Base-by-base conservation (phyloP, 2,888 invertebrate genomes). In the Luperina testacea region DNA sequence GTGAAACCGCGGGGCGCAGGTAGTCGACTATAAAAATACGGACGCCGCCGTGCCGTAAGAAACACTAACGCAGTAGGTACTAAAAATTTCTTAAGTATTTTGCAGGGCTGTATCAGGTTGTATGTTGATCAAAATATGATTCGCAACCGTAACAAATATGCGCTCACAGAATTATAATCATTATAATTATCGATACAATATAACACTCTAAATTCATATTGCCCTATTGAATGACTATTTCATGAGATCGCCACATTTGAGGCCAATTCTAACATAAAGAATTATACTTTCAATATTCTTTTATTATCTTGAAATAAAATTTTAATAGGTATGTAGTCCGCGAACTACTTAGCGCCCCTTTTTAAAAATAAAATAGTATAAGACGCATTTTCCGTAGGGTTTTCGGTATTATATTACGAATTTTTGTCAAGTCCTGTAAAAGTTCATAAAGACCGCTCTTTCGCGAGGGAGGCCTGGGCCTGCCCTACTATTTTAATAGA, bases 21-120 rank as follows among this genome's bases (percentile, higher is more conserved):
- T 32, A 32, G 32, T 32, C 20, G 32, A n/a, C n/a, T 75, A 32
- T 75, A 32, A 64, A 69, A 75, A 45, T 64, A 69, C 42, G 63
- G 20, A 59, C 45, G 5, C 51, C 51, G 5, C 59, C 69, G 20
- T 15, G n/a, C 42, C 15, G 32, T 59, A 53, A 2, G 27, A 75
- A 65, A 63, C 24, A 32, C 27, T 11, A 27, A 53, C 38, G 20
- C 11, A 64, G n/a, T n/a, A n/a, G n/a, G n/a, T n/a, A n/a, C n/a
- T 42, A 4, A 67, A 42, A 5, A 9, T 45, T 9, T n/a, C 17
- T 67, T 17, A n/a, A 0, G n/a, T 45, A 17, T 67, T n/a, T n/a
- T 17, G 9, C 17, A 67, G n/a, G 5, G 17, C 42, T n/a, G 5
- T 17, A 17, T n/a, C n/a, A 45, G 42, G 20, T 42, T 45, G n/a